Evolutionary conservation across 35 echinoderm and acorn worm genomes (phyloP).

Genomic region (Amphiura filiformis): DNA sequence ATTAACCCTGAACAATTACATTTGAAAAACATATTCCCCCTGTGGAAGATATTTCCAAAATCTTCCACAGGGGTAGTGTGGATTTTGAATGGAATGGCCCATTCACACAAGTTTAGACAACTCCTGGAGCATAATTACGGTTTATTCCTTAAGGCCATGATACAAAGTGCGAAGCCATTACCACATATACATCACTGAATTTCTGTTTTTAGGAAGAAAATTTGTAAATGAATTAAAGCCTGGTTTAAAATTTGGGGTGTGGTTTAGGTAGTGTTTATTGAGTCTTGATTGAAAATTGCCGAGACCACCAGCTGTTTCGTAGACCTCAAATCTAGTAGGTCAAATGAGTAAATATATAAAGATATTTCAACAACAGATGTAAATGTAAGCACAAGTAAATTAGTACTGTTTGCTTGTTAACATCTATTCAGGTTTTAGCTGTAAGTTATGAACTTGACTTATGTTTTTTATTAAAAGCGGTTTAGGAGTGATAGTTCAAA

Average conservation of each 20-base stretch:
- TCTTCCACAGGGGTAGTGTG: too few relatives aligned
- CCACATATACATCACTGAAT: neutral
- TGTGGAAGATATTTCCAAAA: too few relatives aligned
- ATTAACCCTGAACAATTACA: too few relatives aligned
- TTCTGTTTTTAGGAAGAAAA: neutral
- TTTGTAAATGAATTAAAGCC: neutral
- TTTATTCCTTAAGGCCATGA: neutral
- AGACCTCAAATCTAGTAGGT: neutral
- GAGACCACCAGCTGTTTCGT: neutral
- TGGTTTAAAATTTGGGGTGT: neutral
- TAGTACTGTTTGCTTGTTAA: neutral
- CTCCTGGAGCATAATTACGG: neutral
- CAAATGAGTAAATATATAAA: neutral
- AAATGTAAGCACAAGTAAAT: neutral
- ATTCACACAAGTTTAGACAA: neutral
- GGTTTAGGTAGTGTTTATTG: neutral
- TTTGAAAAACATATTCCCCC: too few relatives aligned
- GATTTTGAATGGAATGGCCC: too few relatives aligned
- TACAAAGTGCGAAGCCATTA: neutral
- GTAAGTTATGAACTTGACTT: neutral
- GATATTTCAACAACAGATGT: constrained; percentile 15
- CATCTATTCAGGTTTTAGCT: neutral
- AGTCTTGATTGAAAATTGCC: neutral
- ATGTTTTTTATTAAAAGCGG: neutral
- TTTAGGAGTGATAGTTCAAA: neutral